These are phyloP conservation scores for Lathronympha strigana DNA, from an alignment of 2,888 invertebrate genomes.

Conservation along the genomic window DNA sequence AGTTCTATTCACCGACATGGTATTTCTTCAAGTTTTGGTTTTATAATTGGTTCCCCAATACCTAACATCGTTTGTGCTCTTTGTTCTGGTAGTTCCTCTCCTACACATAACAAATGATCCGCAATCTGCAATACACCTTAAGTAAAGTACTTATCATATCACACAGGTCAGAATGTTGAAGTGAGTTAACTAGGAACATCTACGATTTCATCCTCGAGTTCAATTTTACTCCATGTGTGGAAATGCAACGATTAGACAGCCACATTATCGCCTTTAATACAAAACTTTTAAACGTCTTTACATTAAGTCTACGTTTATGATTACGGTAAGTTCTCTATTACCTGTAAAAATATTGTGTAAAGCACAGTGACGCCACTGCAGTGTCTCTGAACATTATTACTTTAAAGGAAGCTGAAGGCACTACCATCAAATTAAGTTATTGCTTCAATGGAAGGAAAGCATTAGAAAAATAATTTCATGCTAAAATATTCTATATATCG, in stretches of 20 bases:
- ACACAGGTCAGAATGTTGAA: conserved; percentile 71
- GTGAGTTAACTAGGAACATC: conserved; percentile 77
- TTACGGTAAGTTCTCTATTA: conserved; percentile 79
- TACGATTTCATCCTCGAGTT: conserved; percentile 64
- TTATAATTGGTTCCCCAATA: conserved; percentile 72
- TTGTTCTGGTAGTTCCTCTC: conserved; percentile 52
- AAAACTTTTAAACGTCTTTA: conserved; percentile 74
- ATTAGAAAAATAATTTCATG: conserved; percentile 78
- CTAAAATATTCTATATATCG: conserved; percentile 70
- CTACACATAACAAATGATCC: conserved; percentile 53
- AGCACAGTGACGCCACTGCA: conserved; percentile 75
- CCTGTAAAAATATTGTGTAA: conserved; percentile 82
- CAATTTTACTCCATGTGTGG: conserved; percentile 69
- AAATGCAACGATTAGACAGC: conserved; percentile 81
- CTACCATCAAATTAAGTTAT: conserved; percentile 80
- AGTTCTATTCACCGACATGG: conserved; percentile 75
- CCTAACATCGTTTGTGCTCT: conserved; percentile 70
- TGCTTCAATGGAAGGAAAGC: conserved; percentile 79
- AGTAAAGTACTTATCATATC: conserved; percentile 51
- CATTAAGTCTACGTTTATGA: conserved; percentile 77
- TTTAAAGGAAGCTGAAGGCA: conserved; percentile 81
- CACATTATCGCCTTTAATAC: conserved; percentile 74
- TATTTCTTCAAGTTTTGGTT: conserved; percentile 73
- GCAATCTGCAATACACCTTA: conserved; percentile 61
- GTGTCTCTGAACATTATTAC: conserved; percentile 62